Evolutionary conservation across 2,888 invertebrate genomes (phyloP), one percentile per base, ranked within the genome.

Genomic region (Prionchulus punctatus): DNA sequence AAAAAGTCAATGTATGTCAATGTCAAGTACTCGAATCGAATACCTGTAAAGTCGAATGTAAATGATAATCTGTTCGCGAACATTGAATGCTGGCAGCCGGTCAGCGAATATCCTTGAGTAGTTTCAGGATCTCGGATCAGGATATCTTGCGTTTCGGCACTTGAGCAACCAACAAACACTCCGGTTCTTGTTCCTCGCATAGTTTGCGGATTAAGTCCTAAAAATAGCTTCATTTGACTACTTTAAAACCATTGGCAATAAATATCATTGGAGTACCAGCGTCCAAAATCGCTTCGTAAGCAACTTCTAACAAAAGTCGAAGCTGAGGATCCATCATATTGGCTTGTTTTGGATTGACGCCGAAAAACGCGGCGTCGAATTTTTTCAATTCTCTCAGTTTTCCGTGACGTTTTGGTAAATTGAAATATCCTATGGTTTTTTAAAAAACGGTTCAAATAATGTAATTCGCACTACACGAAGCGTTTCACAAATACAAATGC

Each of bases 101-200:
- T 90, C 69, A 94, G 79, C 58, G 85, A 86, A 74, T 96, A 96
- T 43, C 82, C 82, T 70, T 84, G 86, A 45, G 87, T 80, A 67
- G 79, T 79, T 69, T 82, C 79, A 53, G 81, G 79, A 73, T 90
- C 85, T 52, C 75, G 73, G 28, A 85, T 82, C 83, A 88, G 87
- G 67, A 81, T 82, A 69, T 90, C 88, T 66, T 86, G 86, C 21
- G 88, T 82, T 75, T 96, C 96, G 25, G 84, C 83, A 61, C 81
- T 81, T 57, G 86, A 87, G n/a, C 85, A 87, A 58, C 94, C 96
- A 62, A 96, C 82, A 74, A 84, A 98, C 1, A 96, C 94, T 60
- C 94, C 96, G 53, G 91, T 92, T 67, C 81, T 84, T 12, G 84
- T 80, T 55, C 96, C 96, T 64, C 85, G 80, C 54, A 91, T 72